Base-by-base conservation (phyloP, 2,888 invertebrate species). In the Druceiella hillmani region DNA sequence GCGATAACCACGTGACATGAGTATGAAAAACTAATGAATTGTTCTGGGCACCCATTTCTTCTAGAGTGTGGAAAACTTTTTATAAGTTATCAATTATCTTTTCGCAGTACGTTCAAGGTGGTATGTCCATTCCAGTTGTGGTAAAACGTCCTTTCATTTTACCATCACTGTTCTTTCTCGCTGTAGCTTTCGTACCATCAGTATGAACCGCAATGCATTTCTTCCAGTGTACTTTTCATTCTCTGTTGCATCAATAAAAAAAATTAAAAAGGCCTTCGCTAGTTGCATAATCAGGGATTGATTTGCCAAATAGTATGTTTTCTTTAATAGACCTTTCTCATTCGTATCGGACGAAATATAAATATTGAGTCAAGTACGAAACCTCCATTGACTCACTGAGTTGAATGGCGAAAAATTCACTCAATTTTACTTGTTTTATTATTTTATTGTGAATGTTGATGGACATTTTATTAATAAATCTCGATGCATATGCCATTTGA, bases 251-350 rank as follows among this genome's bases (percentile, higher is more conserved):
- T 31, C 32, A 15, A 31, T 31, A n/a, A 16, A 31, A 31, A 17
- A 14, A 10, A 14, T 31, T n/a, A n/a, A n/a, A n/a, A n/a, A n/a
- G n/a, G n/a, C n/a, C n/a, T n/a, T n/a, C n/a, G n/a, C n/a, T n/a
- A n/a, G n/a, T n/a, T n/a, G n/a, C n/a, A 17, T 16, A 15, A 33
- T 26, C 25, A 33, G 33, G 33, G 15, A 33, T 33, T 33, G 33
- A 25, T n/a, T n/a, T n/a, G n/a, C n/a, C n/a, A n/a, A n/a, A n/a
- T 22, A 28, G 10, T 13, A 35, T 6, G 28, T 28, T 27, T 35
- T 27, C 35, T 35, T 35, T 35, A 35, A 28, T 28, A 16, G 35
- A 35, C 27, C n/a, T n/a, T n/a, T 35, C 35, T 17, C 35, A 35
- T 35, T 35, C 17, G 17, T 35, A 35, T 35, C 17, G 35, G 13